Percentiles rank a stretch among this genome's conserved stretches.
Conservation (phyloP, 1,140 invertebrate genomes). For the Mercenaria mercenaria region DNA sequence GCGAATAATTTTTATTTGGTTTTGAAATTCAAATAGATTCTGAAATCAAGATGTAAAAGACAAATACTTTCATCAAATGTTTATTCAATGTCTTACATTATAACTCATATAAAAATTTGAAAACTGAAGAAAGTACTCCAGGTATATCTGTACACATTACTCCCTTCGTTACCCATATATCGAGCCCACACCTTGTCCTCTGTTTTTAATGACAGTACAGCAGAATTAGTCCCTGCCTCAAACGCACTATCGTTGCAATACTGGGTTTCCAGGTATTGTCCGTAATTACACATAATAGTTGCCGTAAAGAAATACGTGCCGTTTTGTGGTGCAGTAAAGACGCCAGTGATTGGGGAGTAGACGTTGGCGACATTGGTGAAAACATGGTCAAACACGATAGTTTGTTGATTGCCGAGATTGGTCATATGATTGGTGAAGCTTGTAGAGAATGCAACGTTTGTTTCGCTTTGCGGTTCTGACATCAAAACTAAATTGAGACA, state of each 20-base stretch:
- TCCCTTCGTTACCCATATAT: not conserved
- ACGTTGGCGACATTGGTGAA: not conserved
- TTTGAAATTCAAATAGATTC: too few relatives aligned
- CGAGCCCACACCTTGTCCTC: not conserved
- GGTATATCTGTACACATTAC: not conserved
- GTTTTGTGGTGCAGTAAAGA: too few relatives aligned
- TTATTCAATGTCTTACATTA: too few relatives aligned
- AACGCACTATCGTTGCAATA: not conserved
- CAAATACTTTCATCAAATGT: too few relatives aligned
- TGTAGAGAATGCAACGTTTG: not conserved
- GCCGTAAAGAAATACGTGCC: slow-evolving; percentile 8
- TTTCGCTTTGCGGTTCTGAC: too few relatives aligned
- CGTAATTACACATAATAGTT: not conserved
- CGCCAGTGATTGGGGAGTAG: not conserved
- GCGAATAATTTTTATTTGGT: too few relatives aligned
- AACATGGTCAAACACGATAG: not conserved
- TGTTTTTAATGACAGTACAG: not conserved
- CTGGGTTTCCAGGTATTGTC: not conserved
- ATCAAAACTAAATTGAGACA: too few relatives aligned
- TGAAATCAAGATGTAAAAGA: too few relatives aligned
- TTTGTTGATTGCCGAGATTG: not conserved
- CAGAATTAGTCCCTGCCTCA: not conserved
- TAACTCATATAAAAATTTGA: not conserved
- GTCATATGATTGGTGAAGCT: not conserved
- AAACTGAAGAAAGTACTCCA: not conserved